phyloP scores from a whole-genome alignment of 2,113 vertebrate genomes.

The Ceyx cyanopectus region DNA sequence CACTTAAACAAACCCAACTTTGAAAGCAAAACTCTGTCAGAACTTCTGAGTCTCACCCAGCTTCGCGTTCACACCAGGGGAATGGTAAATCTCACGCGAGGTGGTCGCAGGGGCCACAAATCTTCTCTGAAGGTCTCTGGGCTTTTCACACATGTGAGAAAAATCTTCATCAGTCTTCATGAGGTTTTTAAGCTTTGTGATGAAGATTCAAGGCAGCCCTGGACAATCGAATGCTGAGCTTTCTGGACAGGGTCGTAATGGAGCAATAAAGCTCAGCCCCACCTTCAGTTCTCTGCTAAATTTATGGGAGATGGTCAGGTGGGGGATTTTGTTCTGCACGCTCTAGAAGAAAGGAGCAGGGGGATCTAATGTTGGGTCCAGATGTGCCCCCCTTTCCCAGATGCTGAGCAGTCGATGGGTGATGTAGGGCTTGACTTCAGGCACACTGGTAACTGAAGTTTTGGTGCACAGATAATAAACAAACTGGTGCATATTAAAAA shows the following conservation, averaged over 20 bases:
- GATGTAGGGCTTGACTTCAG: not conserved
- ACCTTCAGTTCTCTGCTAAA: not conserved
- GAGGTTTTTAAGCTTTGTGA: not conserved
- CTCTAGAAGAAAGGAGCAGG: not conserved
- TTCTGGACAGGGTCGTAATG: not conserved
- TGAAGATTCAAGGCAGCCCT: not conserved
- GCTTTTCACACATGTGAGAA: not conserved
- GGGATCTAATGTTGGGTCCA: not conserved
- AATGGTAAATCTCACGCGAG: rapidly evolving
- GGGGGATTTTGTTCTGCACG: rapidly evolving
- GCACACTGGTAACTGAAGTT: not conserved
- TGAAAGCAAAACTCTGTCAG: constrained; percentile 33
- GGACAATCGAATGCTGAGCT: not conserved
- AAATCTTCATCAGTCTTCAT: rapidly evolving
- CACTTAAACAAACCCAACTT: constrained; percentile 54
- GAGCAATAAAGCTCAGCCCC: not conserved
- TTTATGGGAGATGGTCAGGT: not conserved
- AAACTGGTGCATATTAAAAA: not conserved
- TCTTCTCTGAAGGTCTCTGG: not conserved
- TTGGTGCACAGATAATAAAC: not conserved
- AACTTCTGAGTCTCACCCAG: not conserved
- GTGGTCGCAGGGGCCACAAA: not conserved
- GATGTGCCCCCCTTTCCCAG: not conserved
- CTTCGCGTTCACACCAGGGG: not conserved
- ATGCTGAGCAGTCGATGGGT: not conserved